These are phyloP conservation scores for Muscicapa comitata DNA, from an alignment of 2,797 vertebrate species.

Conservation along the genomic window DNA sequence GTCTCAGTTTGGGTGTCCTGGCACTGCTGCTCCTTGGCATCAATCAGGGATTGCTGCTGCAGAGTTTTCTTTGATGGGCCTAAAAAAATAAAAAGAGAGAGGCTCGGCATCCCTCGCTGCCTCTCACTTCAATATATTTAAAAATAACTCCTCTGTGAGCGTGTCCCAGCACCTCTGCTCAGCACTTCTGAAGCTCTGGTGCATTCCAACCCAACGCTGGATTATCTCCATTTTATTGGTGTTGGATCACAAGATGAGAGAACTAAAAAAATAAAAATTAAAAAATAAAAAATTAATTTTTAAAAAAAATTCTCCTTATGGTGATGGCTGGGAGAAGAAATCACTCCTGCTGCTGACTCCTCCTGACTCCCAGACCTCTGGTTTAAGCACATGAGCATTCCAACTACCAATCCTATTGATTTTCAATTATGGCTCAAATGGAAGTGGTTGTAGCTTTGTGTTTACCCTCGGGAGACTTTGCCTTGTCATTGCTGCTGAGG, in stretches of 20 bases:
- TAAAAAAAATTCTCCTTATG: background rate
- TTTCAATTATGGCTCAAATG: slow-evolving; percentile 58
- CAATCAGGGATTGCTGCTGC: background rate
- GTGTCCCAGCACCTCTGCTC: background rate
- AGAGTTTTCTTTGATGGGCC: background rate
- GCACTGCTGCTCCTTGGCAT: background rate
- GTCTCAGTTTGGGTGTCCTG: background rate
- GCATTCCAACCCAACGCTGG: background rate
- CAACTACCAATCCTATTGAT: slow-evolving; percentile 42
- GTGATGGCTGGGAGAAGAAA: background rate
- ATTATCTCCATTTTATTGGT: background rate
- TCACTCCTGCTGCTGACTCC: background rate
- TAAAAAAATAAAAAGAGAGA: background rate
- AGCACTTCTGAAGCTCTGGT: slow-evolving; percentile 14
- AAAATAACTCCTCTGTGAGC: background rate
- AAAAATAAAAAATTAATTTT: background rate
- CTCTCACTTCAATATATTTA: background rate
- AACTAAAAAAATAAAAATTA: background rate
- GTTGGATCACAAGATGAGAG: background rate
- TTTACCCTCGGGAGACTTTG: background rate
- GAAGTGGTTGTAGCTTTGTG: slow-evolving; percentile 29
- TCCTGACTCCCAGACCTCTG: background rate
- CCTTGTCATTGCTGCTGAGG: background rate
- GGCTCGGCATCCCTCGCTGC: background rate
- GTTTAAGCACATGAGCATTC: background rate